Percentiles rank a stretch among this genome's conserved stretches.
phyloP scores from a whole-genome alignment of 2,797 vertebrate genomes.

The Emydoidea blandingii region DNA sequence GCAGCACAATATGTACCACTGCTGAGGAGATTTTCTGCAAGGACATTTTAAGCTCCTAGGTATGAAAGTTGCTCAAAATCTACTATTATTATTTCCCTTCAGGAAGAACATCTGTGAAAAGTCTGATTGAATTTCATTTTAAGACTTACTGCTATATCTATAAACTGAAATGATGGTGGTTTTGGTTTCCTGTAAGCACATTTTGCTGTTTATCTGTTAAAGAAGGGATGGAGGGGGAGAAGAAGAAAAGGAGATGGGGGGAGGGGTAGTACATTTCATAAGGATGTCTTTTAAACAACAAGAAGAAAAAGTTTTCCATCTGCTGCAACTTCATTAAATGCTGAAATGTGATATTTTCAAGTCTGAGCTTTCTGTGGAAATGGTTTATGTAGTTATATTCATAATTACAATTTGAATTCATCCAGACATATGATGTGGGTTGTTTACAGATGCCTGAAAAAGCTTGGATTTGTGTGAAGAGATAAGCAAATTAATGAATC shows the following conservation, averaged over 20 bases:
- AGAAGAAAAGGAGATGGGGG: neutral
- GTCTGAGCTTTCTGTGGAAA: conserved; percentile 37
- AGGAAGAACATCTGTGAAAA: conserved; percentile 71
- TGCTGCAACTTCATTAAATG: conserved; percentile 50
- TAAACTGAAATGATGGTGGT: conserved; percentile 50
- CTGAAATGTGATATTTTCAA: conserved; percentile 53
- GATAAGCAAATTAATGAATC: conserved; percentile 30
- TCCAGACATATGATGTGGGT: conserved; percentile 12
- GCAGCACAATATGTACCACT: neutral
- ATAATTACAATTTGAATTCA: conserved; percentile 26
- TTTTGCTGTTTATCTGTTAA: conserved; percentile 61
- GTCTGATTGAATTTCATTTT: conserved; percentile 39
- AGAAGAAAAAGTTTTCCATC: conserved; percentile 33
- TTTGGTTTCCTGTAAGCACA: conserved; percentile 51
- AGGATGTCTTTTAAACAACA: conserved; percentile 32
- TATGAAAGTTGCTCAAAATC: conserved; percentile 56
- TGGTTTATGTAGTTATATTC: conserved; percentile 47
- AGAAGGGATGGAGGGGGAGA: neutral
- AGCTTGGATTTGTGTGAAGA: neutral
- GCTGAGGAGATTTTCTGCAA: conserved; percentile 61
- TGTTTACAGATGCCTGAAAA: conserved; percentile 43
- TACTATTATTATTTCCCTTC: conserved; percentile 59
- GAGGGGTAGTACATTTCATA: conserved; percentile 46
- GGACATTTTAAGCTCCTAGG: conserved; percentile 61
- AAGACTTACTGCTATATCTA: conserved; percentile 38